Conservation (phyloP, 2,888 invertebrate genomes). For the Drosophila niveifrons region DNA sequence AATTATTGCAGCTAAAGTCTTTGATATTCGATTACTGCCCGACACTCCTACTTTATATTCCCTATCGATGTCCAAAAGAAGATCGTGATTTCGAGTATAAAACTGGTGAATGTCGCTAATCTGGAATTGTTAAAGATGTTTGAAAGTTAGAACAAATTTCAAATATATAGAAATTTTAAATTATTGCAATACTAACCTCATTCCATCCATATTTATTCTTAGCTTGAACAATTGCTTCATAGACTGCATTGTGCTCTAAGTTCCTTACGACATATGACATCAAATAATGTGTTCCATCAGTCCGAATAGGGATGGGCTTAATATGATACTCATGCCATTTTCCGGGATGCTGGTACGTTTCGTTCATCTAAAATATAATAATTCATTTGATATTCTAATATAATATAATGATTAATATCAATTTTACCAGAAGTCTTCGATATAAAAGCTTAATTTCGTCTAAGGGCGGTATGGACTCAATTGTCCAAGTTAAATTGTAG, state of each 20-base stretch:
- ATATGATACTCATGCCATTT: constrained; percentile 89
- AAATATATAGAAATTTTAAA: too few species aligned
- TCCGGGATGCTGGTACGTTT: constrained; percentile 90
- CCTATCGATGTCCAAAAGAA: constrained; percentile 85
- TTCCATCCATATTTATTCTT: constrained; percentile 92
- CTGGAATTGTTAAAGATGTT: constrained; percentile 79
- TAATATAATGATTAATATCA: background rate
- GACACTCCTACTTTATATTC: constrained; percentile 85
- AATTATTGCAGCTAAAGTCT: constrained; percentile 30
- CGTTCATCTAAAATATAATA: constrained; percentile 87
- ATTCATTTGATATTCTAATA: background rate
- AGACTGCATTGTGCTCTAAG: constrained; percentile 89
- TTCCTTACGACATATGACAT: constrained; percentile 89
- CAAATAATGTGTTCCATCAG: constrained; percentile 86
- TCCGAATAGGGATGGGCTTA: constrained; percentile 84
- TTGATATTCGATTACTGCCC: constrained; percentile 46
- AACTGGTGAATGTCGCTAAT: constrained; percentile 91
- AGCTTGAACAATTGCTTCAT: constrained; percentile 91
- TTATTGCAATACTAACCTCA: constrained; percentile 86
- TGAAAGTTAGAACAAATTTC: too few species aligned
- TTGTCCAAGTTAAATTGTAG: constrained; percentile 89
- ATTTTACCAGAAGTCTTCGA: constrained; percentile 87
- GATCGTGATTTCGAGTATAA: constrained; percentile 88
- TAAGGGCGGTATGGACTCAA: constrained; percentile 89
- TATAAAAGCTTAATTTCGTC: constrained; percentile 89